Evolutionary conservation across 2,888 invertebrate species (phyloP).

Genomic region (Hirtodrosophila duncani): DNA sequence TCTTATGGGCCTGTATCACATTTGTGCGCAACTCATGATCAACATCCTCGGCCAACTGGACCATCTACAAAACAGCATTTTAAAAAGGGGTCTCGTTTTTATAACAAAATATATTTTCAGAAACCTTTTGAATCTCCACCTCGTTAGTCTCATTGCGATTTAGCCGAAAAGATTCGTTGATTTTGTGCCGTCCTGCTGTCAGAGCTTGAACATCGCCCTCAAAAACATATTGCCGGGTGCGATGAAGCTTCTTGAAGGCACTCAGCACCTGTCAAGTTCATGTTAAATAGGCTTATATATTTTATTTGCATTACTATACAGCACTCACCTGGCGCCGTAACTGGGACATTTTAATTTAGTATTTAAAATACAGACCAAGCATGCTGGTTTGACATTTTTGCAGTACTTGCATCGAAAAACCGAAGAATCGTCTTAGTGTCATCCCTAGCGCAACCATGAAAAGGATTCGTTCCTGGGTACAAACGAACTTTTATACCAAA

Average conservation of each 20-base stretch:
- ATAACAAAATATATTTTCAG: not conserved
- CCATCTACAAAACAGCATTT: constrained; percentile 82
- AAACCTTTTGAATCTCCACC: constrained; percentile 82
- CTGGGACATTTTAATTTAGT: constrained; percentile 69
- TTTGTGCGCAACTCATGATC: constrained; percentile 85
- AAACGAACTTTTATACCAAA: no score
- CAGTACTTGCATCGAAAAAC: no score
- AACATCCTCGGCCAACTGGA: constrained; percentile 84
- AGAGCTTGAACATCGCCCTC: constrained; percentile 83
- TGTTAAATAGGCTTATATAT: not conserved
- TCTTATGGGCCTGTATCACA: constrained; percentile 85
- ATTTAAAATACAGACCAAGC: no score
- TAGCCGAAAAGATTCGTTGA: constrained; percentile 87
- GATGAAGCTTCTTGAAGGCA: constrained; percentile 86
- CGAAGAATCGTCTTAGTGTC: no score
- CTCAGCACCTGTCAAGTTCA: constrained; percentile 82
- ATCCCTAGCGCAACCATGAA: no score
- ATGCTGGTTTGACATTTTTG: no score
- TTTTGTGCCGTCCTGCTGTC: constrained; percentile 82
- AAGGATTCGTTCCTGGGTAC: no score
- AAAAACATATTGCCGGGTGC: constrained; percentile 84
- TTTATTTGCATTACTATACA: constrained; percentile 2
- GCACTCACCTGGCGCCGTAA: constrained; percentile 59
- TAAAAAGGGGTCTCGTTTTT: no score
- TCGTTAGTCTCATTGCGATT: constrained; percentile 82